phyloP scores from a whole-genome alignment of 2,113 vertebrate species.

The Lepus americanus region DNA sequence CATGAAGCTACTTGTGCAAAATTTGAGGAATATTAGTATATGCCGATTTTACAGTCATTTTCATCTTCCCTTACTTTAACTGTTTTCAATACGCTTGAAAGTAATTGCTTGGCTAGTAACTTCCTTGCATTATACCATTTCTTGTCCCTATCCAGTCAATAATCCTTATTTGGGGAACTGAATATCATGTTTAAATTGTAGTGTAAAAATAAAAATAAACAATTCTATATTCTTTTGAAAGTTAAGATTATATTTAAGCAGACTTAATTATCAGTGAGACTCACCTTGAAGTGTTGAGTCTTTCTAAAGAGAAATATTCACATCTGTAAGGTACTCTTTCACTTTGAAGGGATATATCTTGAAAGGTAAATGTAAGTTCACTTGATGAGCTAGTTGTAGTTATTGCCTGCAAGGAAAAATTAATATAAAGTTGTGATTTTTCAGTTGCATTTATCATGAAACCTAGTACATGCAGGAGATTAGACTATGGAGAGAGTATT shows the following conservation, averaged over 20 bases:
- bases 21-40: not conserved
- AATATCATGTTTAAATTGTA: constrained; percentile 24
- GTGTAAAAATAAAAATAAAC: not conserved
- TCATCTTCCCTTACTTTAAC: not conserved
- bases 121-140: constrained; percentile 12
- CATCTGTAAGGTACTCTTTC: constrained; percentile 15
- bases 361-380: not conserved
- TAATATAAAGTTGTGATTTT: constrained; percentile 34
- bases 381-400: constrained; percentile 87
- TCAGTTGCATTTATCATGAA: not conserved
- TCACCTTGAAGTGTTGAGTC: constrained; percentile 92
- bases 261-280: not conserved
- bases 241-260: constrained; percentile 42
- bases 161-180: not conserved
- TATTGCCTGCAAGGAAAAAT: constrained; percentile 86
- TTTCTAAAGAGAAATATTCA: constrained; percentile 57
- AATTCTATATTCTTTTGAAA: constrained; percentile 42
- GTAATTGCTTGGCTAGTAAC: not conserved
- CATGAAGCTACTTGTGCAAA: not conserved
- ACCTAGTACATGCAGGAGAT: not conserved
- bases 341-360: constrained; percentile 38
- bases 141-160: not conserved
- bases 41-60: not conserved
- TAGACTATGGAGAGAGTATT: not conserved
- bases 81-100: not conserved